Base-by-base conservation (phyloP, 2,113 vertebrate genomes). In the Oceanites oceanicus region DNA sequence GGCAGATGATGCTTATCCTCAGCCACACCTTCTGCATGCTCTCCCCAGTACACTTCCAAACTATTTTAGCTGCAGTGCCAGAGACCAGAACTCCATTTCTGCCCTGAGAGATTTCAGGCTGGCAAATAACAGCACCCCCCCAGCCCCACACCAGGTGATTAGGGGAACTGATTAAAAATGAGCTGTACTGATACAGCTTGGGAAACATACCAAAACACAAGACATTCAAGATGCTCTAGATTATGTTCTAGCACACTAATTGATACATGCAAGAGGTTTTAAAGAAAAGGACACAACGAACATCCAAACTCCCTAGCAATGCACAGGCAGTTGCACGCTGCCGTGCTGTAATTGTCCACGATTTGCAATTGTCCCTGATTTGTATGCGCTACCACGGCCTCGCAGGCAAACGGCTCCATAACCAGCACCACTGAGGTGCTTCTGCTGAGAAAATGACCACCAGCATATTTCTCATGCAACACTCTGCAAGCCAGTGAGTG, bases 271-370 rank as follows among this genome's bases (percentile, higher is more conserved):
- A 68, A 61, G 52, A 82, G 29, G 23, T 50, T 79, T 78, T 25
- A 29, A 90, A 55, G 44, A 44, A 47, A 62, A 91, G 23, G 23
- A 47, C 42, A 63, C 62, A 38, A 18, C 2, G 32, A 63, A 34
- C 25, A n/a, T 2, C 20, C 42, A 55, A 32, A 26, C 8, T 78
- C 27, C 59, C 49, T 49, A 38, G 67, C 50, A 58, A 80, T 1
- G 20, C 44, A 70, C 29, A 53, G 30, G 56, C 44, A 52, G 42
- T 8, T 52, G 58, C 52, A 47, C 0, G 0, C 29, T 47, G 50
- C 23, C 3, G 0, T 0, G 2, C 66, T 63, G 18, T 15, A 42
- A 23, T 2, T 53, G n/a, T 29, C 47, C 73, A 19, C 1, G 0
- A 0, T n/a, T 8, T 42, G 34, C 44, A 45, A 38, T 38, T 38